Conservation (phyloP, 1,140 invertebrate genomes). For the Eupristina koningsbergeri region DNA sequence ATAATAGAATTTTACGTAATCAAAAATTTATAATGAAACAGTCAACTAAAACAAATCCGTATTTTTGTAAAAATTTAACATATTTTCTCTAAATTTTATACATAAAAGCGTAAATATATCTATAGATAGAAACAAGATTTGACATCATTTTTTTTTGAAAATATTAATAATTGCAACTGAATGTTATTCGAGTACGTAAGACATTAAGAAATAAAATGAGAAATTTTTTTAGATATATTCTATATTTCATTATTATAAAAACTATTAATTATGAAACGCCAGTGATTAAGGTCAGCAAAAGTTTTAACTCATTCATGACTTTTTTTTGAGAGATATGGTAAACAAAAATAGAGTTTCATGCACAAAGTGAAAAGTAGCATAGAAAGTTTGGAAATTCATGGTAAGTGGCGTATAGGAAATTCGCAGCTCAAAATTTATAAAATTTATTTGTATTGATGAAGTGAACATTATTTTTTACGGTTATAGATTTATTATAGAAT, state of each 20-base stretch:
- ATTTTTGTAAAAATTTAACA: background rate
- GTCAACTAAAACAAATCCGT: background rate
- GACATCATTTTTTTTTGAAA: no score
- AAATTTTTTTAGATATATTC: no score
- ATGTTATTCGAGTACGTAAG: no score
- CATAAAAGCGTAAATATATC: background rate
- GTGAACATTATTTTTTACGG: no score
- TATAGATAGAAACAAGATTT: no score
- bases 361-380: background rate
- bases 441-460: background rate
- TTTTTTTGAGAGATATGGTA: background rate
- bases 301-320: background rate
- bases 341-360: background rate
- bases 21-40: background rate
- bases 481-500: no score
- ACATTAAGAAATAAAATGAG: no score
- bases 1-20: constrained; percentile 5
- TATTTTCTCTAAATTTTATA: background rate
- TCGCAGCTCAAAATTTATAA: background rate
- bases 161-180: no score
- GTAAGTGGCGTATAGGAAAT: background rate
- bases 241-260: no score
- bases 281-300: background rate
- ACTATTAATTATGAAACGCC: no score
- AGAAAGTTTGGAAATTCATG: background rate